These are phyloP conservation scores for Lindbergichthys nudifrons DNA, from an alignment of 2,797 vertebrate species.

Conservation along the genomic window DNA sequence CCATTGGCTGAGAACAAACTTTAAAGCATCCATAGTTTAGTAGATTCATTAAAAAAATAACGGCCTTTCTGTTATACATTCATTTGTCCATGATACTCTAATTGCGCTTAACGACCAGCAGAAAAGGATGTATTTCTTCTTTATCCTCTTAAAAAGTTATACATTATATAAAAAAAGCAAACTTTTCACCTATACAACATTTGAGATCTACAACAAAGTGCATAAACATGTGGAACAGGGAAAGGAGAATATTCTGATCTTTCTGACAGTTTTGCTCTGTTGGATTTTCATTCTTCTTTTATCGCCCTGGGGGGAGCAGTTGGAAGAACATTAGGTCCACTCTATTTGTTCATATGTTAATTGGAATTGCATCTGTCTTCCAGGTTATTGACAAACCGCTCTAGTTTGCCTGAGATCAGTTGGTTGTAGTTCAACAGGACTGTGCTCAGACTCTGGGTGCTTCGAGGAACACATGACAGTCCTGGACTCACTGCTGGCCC, in stretches of 20 bases:
- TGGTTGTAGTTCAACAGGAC: conserved; percentile 72
- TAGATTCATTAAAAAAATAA: not conserved
- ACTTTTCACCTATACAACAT: not conserved
- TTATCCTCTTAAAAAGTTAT: conserved; percentile 4
- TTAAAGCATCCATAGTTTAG: conserved; percentile 6
- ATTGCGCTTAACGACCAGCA: conserved; percentile 14
- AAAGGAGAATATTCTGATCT: conserved; percentile 7
- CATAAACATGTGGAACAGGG: not conserved
- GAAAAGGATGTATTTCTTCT: conserved; percentile 17
- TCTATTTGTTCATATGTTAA: conserved; percentile 30
- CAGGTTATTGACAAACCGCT: conserved; percentile 73
- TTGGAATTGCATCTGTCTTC: conserved; percentile 60
- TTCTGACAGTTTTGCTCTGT: not conserved
- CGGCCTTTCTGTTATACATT: not conserved
- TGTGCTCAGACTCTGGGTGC: conserved; percentile 63
- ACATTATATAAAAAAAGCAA: not conserved
- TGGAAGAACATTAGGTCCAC: not conserved
- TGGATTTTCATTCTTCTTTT: conserved; percentile 2
- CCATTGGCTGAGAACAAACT: not conserved
- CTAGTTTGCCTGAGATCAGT: conserved; percentile 80
- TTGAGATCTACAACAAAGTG: not conserved
- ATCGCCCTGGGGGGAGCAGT: not conserved
- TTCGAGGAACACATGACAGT: conserved; percentile 66
- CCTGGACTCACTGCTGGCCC: conserved; percentile 58
- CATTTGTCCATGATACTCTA: conserved; percentile 2